Evolutionary conservation across 2,113 vertebrate genomes (phyloP).

Genomic region (Chaenocephalus aceratus): DNA sequence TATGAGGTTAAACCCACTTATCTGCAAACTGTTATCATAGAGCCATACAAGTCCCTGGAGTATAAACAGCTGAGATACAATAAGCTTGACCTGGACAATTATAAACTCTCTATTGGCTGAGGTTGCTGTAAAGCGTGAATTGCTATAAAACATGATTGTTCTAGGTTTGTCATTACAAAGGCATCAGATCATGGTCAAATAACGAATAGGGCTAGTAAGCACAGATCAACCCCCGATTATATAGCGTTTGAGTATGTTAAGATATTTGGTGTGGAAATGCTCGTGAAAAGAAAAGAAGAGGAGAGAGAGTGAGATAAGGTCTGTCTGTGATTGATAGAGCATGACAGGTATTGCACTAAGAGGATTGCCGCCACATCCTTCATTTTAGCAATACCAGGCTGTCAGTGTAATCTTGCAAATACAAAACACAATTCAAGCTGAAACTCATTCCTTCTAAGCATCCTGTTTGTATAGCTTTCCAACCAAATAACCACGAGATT

Average conservation of each 20-base stretch:
- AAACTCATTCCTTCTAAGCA: background rate
- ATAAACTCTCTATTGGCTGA: background rate
- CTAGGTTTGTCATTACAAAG: background rate
- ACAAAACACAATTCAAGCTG: constrained; percentile 3
- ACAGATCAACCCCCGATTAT: background rate
- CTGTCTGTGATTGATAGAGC: constrained; percentile 37
- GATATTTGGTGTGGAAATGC: background rate
- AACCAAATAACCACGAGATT: background rate
- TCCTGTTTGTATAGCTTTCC: background rate
- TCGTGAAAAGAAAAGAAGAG: background rate
- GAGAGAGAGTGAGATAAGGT: background rate
- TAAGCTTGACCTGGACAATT: background rate
- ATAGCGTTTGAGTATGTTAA: background rate
- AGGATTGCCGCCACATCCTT: constrained; percentile 10
- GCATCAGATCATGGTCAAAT: background rate
- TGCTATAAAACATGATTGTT: background rate
- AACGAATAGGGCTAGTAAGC: background rate
- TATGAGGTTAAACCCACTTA: constrained; percentile 51
- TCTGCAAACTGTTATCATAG: constrained; percentile 21
- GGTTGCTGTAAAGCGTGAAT: background rate
- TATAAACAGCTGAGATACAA: constrained; percentile 23
- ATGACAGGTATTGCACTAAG: constrained; percentile 27
- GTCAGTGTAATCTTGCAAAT: background rate
- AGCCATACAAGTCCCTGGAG: constrained; percentile 4
- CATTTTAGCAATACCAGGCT: background rate